Evolutionary conservation across 2,797 vertebrate genomes (phyloP), one percentile per base, ranked within the genome.

Genomic region (Anableps anableps): DNA sequence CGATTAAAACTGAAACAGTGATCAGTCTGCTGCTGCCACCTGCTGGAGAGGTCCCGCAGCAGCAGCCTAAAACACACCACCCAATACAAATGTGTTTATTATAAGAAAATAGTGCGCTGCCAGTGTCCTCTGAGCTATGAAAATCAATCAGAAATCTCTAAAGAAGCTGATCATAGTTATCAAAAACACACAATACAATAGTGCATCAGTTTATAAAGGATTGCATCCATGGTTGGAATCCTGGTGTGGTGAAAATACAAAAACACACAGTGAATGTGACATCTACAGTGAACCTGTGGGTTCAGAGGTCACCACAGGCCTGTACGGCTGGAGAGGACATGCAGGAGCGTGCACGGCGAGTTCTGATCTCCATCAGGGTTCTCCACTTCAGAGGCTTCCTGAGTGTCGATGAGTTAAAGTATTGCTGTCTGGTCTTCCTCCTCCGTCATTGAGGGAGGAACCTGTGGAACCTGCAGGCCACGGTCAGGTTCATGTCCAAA

Each of bases 51-150:
- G 10, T 0, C 19, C 11, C 21, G 66, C 77, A 13, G 8, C 78
- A 74, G 80, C 87, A 79, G 72, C 76, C 45, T 3, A 0, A 53
- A 36, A 11, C 45, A 88, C 70, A 87, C n/a, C 83, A 74, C 64
- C 80, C 77, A 75, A 53, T 88, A 94, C 81, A 93, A 90, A 92
- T 17, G 41, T 55, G 83, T 51, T 79, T 68, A 70, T 76, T 79
- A 79, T 90, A 93, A 85, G 91, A 95, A 94, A 95, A 95, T 94
- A 95, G 92, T 95, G 94, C 90, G 85, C 79, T 53, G 85, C 90
- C 83, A 80, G 86, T 94, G 93, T 80, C 85, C 84, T 89, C 88
- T 88, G 80, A 91, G 75, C 87, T 86, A 78, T 85, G 84, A 94
- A 92, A 92, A 88, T 88, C 77, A 87, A 89, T 84, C 79, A 81